phyloP scores from a whole-genome alignment of 2,888 invertebrate genomes.

The Sabatieria punctata region DNA sequence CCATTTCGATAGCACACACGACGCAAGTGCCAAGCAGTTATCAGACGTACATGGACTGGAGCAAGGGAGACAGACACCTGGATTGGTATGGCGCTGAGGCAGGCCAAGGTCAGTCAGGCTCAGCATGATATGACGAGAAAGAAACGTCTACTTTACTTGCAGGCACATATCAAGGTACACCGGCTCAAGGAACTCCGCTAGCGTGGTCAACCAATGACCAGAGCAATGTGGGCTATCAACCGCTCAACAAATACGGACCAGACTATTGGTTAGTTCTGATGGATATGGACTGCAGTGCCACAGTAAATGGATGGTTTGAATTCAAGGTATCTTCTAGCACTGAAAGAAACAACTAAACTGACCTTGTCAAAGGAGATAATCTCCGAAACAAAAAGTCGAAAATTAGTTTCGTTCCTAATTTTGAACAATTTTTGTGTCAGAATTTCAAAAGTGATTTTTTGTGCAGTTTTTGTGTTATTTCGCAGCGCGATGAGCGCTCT shows the following conservation, averaged over 20 bases:
- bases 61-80: constrained; percentile 20
- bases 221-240: constrained; percentile 24
- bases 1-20: constrained; percentile 20
- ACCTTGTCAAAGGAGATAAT: no score
- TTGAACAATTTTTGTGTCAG: no score
- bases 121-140: not conserved
- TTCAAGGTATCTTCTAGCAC: no score
- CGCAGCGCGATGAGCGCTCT: no score
- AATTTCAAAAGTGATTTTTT: no score
- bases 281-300: constrained; percentile 34
- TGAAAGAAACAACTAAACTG: no score
- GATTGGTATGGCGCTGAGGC: constrained; percentile 24
- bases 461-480: no score
- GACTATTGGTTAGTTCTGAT: constrained; percentile 37
- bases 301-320: constrained; percentile 36
- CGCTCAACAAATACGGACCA: constrained; percentile 31
- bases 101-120: constrained; percentile 16
- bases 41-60: constrained; percentile 20
- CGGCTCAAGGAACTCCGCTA: constrained; percentile 21
- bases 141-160: constrained; percentile 1
- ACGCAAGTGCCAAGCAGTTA: constrained; percentile 18
- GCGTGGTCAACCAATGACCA: constrained; percentile 25
- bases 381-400: no score
- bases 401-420: no score
- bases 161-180: constrained; percentile 22